These are phyloP conservation scores for Phragmatobia fuliginosa DNA, from an alignment of 2,888 invertebrate genomes.

Conservation along the genomic window DNA sequence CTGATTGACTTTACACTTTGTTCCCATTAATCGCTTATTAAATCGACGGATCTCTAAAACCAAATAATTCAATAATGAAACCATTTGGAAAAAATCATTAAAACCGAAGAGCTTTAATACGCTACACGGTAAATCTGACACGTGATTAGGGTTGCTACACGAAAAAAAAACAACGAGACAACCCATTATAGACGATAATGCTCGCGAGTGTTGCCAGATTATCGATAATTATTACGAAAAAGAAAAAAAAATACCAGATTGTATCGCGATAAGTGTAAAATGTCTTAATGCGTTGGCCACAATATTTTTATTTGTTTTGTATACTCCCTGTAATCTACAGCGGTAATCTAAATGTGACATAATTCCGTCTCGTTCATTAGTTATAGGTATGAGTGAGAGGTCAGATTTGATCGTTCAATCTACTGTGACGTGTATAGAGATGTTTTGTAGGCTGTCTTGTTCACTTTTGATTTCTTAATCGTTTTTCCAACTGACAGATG, in stretches of 20 bases:
- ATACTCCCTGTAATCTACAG: conserved; percentile 65
- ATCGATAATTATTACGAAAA: conserved; percentile 85
- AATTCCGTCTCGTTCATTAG: conserved; percentile 59
- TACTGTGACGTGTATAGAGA: conserved; percentile 56
- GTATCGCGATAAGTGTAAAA: conserved; percentile 77
- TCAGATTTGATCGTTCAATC: conserved; percentile 78
- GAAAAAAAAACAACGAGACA: conserved; percentile 74
- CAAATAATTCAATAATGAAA: conserved; percentile 71
- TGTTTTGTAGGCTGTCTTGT: conserved; percentile 70
- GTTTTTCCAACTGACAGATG: conserved; percentile 70
- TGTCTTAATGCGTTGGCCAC: conserved; percentile 82
- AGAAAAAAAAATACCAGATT: conserved; percentile 67
- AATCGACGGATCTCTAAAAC: conserved; percentile 52
- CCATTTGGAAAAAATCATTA: conserved; percentile 77
- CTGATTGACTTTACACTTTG: conserved; percentile 18
- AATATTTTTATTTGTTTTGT: conserved; percentile 85
- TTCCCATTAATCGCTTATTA: conserved; percentile 19
- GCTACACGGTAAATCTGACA: conserved; percentile 82
- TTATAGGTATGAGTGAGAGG: conserved; percentile 58
- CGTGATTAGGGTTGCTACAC: conserved; percentile 83
- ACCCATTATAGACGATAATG: conserved; percentile 76
- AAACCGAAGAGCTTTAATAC: conserved; percentile 68
- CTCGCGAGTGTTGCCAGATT: conserved; percentile 83
- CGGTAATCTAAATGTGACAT: conserved; percentile 73
- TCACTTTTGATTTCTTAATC: conserved; percentile 71